Evolutionary conservation across 2,113 vertebrate species (phyloP).

Genomic region (Tragelaphus imberbis): DNA sequence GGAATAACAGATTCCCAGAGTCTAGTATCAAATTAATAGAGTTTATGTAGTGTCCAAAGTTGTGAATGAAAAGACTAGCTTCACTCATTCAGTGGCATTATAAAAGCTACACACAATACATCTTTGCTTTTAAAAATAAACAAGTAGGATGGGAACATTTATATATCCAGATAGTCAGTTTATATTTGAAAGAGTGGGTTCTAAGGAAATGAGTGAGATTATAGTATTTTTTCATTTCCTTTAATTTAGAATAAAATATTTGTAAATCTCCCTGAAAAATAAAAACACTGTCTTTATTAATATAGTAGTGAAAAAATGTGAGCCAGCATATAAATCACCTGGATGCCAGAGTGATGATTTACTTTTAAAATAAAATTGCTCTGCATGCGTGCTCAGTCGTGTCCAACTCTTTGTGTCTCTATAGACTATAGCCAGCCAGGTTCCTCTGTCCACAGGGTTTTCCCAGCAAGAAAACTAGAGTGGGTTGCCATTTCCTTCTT

Average conservation of each 20-base stretch:
- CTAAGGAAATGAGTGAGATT: neutral
- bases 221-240: neutral
- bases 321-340: neutral
- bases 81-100: neutral
- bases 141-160: neutral
- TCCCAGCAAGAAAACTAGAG: neutral
- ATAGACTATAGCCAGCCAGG: neutral
- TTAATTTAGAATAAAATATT: conserved; percentile 8
- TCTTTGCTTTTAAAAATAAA: neutral
- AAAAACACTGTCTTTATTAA: neutral
- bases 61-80: neutral
- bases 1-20: neutral
- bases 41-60: neutral
- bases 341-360: neutral
- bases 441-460: neutral
- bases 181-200: neutral
- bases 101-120: neutral
- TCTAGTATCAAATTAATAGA: neutral
- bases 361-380: neutral
- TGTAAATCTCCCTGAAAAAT: neutral
- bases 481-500: neutral
- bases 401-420: neutral
- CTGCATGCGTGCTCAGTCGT: neutral
- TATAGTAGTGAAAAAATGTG: neutral
- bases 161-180: neutral